Evolutionary conservation across 2,888 invertebrate genomes (phyloP).

Genomic region (Carterocephalus palaemon): DNA sequence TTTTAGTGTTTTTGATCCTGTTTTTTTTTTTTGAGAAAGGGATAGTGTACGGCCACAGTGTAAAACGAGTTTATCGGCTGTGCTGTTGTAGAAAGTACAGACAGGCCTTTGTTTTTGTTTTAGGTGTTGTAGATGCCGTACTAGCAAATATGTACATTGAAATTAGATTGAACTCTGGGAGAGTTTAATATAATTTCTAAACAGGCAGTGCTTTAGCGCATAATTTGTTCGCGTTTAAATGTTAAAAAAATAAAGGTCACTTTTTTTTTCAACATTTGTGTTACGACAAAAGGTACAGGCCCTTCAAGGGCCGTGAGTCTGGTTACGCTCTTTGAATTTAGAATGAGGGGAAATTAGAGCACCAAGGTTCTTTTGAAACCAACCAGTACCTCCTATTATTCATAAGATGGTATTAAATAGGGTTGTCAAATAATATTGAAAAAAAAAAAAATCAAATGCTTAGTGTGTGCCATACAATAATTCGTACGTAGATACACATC

Average conservation of each 20-base stretch:
- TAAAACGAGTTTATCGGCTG: no score
- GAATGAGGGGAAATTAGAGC: constrained; percentile 76
- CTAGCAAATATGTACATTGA: neutral
- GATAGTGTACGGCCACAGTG: no score
- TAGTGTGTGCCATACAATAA: no score
- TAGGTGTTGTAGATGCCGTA: no score
- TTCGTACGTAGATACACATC: no score
- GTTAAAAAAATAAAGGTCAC: constrained; percentile 30
- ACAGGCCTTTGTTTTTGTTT: no score
- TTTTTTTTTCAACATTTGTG: constrained; percentile 41
- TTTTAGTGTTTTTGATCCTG: neutral
- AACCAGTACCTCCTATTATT: constrained; percentile 55
- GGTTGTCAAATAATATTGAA: no score
- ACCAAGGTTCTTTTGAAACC: constrained; percentile 77
- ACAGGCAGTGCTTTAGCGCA: neutral
- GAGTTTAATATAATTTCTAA: neutral
- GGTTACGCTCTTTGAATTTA: constrained; percentile 71
- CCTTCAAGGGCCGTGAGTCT: constrained; percentile 67
- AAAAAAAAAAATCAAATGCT: no score
- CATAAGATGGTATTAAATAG: constrained; percentile 55
- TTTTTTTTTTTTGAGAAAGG: neutral
- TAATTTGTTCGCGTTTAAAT: constrained; percentile 1
- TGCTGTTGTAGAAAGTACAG: no score
- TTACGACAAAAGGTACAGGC: constrained; percentile 49
- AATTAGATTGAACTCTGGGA: no score